Percentiles rank a stretch among this genome's conserved stretches.
phyloP scores from a whole-genome alignment of 2,113 vertebrate species.

The Panurus biarmicus region DNA sequence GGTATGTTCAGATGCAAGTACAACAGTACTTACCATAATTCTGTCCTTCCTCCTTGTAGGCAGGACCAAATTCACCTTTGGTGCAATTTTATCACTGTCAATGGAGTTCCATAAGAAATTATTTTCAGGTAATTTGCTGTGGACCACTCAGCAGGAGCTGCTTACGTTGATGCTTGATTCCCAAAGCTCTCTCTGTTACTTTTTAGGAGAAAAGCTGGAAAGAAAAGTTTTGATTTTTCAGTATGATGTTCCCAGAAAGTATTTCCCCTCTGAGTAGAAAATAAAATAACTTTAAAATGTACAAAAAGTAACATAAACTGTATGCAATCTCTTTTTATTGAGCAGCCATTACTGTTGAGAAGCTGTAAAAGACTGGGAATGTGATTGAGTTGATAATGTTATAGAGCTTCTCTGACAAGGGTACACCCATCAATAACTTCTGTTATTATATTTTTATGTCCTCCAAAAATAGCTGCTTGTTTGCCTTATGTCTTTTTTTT shows the following conservation, averaged over 20 bases:
- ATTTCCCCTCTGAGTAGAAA: neutral
- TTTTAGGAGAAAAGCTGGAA: neutral
- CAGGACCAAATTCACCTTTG: neutral
- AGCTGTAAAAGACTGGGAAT: neutral
- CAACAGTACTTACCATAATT: neutral
- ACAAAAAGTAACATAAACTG: neutral
- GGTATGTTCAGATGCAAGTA: neutral
- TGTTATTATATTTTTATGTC: neutral
- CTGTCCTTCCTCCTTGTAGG: neutral
- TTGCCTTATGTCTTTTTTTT: neutral
- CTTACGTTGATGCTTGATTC: neutral
- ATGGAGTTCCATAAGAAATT: neutral
- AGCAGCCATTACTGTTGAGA: neutral
- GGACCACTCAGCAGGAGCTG: neutral
- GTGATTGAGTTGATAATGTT: constrained; percentile 6
- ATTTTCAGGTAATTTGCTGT: neutral
- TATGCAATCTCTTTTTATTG: neutral
- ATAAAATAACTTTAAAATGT: neutral
- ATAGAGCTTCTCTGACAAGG: neutral
- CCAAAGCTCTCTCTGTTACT: neutral
- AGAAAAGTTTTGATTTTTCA: neutral
- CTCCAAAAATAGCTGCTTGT: neutral
- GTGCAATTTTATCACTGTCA: neutral
- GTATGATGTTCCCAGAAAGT: neutral
- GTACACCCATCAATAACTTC: neutral